These are phyloP conservation scores for Apotomis capreana DNA, from an alignment of 2,888 invertebrate genomes.

Conservation along the genomic window DNA sequence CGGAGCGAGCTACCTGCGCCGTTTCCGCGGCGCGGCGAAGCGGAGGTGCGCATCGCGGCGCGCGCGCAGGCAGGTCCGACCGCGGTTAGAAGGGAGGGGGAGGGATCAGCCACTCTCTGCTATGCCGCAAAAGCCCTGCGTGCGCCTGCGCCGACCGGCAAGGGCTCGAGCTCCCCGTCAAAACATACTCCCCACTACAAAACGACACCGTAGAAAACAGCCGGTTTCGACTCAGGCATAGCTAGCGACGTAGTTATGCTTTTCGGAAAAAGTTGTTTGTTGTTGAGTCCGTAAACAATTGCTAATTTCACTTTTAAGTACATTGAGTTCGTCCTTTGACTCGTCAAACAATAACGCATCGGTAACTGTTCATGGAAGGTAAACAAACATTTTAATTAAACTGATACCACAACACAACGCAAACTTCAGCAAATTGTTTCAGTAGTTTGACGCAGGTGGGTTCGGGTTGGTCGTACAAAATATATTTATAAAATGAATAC, in stretches of 20 bases:
- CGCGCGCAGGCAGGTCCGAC: slow-evolving; percentile 70
- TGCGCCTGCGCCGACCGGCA: slow-evolving; percentile 45
- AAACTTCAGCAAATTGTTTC: slow-evolving; percentile 34
- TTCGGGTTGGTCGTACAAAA: slow-evolving; percentile 15
- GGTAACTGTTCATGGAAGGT: neutral
- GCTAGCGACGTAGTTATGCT: slow-evolving; percentile 7
- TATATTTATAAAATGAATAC: slow-evolving; percentile 3
- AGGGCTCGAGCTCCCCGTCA: slow-evolving; percentile 52
- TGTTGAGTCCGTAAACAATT: slow-evolving; percentile 1
- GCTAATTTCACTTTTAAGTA: neutral
- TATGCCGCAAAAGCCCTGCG: slow-evolving; percentile 49
- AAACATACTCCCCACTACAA: slow-evolving; percentile 53
- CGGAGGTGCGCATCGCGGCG: slow-evolving; percentile 81
- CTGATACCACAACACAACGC: slow-evolving; percentile 26
- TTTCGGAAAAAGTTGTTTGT: slow-evolving; percentile 25
- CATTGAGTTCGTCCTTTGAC: neutral
- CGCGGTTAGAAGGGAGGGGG: slow-evolving; percentile 55
- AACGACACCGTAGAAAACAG: slow-evolving; percentile 39
- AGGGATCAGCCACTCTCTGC: slow-evolving; percentile 54
- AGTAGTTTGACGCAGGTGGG: slow-evolving; percentile 31
- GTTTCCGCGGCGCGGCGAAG: slow-evolving; percentile 74
- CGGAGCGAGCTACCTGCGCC: slow-evolving; percentile 72
- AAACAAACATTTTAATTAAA: slow-evolving; percentile 41
- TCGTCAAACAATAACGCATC: neutral
- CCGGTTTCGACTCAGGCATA: slow-evolving; percentile 36